phyloP scores from a whole-genome alignment of 2,113 vertebrate genomes.

The Triplophysa dalaica region DNA sequence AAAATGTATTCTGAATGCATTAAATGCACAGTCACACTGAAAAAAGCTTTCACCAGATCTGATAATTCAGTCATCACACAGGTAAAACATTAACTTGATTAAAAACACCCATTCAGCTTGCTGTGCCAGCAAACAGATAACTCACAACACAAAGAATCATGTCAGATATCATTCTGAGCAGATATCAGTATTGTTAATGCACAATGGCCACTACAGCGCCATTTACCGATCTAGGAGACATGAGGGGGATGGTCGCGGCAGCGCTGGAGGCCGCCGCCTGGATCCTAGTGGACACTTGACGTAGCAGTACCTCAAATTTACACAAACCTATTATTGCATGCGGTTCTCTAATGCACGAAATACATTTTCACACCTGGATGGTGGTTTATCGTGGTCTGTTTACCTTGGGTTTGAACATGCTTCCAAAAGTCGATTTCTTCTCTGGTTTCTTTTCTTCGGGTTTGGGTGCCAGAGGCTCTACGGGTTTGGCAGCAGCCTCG shows the following conservation, averaged over 20 bases:
- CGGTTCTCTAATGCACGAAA: not conserved
- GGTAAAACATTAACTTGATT: slow-evolving; percentile 6
- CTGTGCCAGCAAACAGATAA: not conserved
- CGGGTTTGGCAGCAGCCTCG: slow-evolving; percentile 69
- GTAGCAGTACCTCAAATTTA: slow-evolving; percentile 72
- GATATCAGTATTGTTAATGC: slow-evolving; percentile 22
- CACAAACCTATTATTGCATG: slow-evolving; percentile 59
- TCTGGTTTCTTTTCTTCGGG: slow-evolving; percentile 64
- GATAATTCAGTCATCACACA: not conserved
- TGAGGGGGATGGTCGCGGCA: slow-evolving; percentile 65
- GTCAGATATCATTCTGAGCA: not conserved
- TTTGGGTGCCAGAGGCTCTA: slow-evolving; percentile 60
- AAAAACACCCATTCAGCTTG: not conserved
- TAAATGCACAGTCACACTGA: not conserved
- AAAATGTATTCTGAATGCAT: not conserved
- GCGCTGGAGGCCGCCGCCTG: slow-evolving; percentile 65
- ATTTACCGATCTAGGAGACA: slow-evolving; percentile 64
- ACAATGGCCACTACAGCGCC: slow-evolving; percentile 8
- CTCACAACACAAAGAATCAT: slow-evolving; percentile 2
- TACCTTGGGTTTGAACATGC: slow-evolving; percentile 75
- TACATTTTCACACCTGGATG: not conserved
- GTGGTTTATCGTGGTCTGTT: slow-evolving; percentile 25
- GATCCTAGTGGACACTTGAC: slow-evolving; percentile 67
- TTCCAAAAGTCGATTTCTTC: slow-evolving; percentile 63
- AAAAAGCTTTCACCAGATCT: not conserved